Evolutionary conservation across 64 coral and sea anemone genomes (phyloP).

Genomic region (Astreopora myriophthalma): DNA sequence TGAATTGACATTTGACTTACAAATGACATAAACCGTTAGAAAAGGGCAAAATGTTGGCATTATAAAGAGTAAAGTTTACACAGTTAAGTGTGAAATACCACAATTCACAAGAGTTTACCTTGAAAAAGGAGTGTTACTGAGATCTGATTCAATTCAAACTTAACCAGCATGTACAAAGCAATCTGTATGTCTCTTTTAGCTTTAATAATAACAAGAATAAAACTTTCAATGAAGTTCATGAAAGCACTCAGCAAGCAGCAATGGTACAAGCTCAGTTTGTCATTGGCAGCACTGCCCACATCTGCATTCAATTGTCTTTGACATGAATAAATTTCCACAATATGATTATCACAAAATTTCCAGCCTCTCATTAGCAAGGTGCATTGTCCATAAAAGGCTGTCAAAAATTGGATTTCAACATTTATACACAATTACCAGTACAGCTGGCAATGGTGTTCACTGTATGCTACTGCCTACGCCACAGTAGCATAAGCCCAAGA

Average conservation of each 20-base stretch:
- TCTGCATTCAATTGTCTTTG: background rate
- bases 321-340: background rate
- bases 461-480: conserved; percentile 23
- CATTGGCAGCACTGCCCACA: background rate
- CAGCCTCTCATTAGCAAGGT: background rate
- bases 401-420: background rate
- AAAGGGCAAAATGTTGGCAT: background rate
- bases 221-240: background rate
- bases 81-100: too few species aligned
- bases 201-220: conserved; percentile 5
- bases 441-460: too few species aligned
- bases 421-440: background rate
- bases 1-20: too few species aligned
- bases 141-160: background rate
- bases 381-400: background rate
- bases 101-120: too few species aligned
- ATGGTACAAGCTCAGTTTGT: background rate
- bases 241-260: background rate
- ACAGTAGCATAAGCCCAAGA: conserved; percentile 62
- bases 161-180: background rate
- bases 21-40: background rate
- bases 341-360: background rate
- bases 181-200: background rate
- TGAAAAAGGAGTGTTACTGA: too few species aligned
- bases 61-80: background rate